Evolutionary conservation across 2,113 vertebrate species (phyloP), one percentile per base, ranked within the genome.

Genomic region (Engystomops pustulosus): DNA sequence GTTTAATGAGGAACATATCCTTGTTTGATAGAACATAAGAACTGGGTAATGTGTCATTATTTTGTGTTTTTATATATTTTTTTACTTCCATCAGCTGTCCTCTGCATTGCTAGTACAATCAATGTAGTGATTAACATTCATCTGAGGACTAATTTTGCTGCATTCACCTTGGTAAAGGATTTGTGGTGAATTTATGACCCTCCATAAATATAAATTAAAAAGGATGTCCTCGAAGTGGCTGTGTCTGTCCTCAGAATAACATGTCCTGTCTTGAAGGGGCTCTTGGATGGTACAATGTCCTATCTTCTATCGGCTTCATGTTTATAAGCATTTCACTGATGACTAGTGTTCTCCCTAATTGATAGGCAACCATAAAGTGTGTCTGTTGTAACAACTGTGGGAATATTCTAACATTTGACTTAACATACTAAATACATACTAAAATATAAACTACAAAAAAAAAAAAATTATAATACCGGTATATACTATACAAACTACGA

Each of bases 121-220:
- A 67, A 67, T 65, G 32, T 36, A 67, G 30, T 67, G 30, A 67
- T 36, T 36, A 67, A 36, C 62, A 20, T 36, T 67, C 62, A 65
- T 32, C 60, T 7, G 27, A 67, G 62, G 30, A 67, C 62, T 67
- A 34, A 67, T 67, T 36, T 32, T 67, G 62, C 62, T 20, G 62
- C 62, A 34, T 36, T 67, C 62, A 20, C 62, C 62, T 67, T 67
- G 15, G 30, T 36, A 67, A 36, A 30, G 30, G 30, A 67, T 67
- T 34, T 34, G 62, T 36, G 15, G 62, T 9, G 62, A 67, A 67
- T 32, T 32, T 32, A 18, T 67, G 30, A 67, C 17, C 32, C 20
- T 36, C 62, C 62, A 36, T 67, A 20, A 67, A 67, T 36, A 32
- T 65, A 34, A 36, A 67, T 67, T 30, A 18, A 18, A 17, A 32